A percentile compares a stretch with the other conserved stretches of the same genome.
These are phyloP conservation scores for Asobara japonica DNA, from an alignment of 1,140 invertebrate species.

Conservation along the genomic window DNA sequence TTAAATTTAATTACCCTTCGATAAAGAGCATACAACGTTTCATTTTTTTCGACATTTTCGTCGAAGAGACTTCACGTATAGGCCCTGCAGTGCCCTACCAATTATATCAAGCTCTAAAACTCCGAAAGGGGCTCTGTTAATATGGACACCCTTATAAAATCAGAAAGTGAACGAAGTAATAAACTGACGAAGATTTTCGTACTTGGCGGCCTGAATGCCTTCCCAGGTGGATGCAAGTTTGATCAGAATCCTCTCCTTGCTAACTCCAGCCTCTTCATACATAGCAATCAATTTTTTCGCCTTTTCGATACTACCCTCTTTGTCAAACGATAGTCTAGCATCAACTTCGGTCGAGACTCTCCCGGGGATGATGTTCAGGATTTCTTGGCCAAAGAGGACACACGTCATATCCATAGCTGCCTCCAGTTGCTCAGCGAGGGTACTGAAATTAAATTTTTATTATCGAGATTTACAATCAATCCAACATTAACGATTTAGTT, in stretches of 20 bases:
- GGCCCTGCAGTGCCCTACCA: no score
- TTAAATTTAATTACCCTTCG: no score
- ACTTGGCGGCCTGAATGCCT: constrained; percentile 97
- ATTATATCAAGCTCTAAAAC: no score
- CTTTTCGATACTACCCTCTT: constrained; percentile 88
- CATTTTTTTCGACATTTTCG: no score
- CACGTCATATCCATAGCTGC: constrained; percentile 93
- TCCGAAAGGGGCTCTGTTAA: no score
- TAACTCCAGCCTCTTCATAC: constrained; percentile 90
- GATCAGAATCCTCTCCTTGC: constrained; percentile 94
- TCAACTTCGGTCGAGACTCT: constrained; percentile 99
- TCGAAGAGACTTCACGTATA: no score
- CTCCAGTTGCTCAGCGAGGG: constrained; percentile 75
- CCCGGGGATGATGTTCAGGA: constrained; percentile 97
- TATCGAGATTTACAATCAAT: constrained; percentile 6
- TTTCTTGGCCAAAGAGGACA: constrained; percentile 96
- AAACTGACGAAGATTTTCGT: constrained; percentile 43
- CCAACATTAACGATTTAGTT: not conserved
- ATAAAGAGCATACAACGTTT: no score
- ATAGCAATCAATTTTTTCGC: constrained; percentile 88
- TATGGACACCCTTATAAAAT: no score
- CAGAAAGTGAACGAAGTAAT: not conserved
- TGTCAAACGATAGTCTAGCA: constrained; percentile 96
- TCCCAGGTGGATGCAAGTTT: constrained; percentile 99
- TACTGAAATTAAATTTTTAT: constrained; percentile 66